A percentile compares a stretch with the other conserved stretches of the same genome.
These are phyloP conservation scores for Calosoma granatense DNA, from an alignment of 1,140 invertebrate genomes.

Conservation along the genomic window DNA sequence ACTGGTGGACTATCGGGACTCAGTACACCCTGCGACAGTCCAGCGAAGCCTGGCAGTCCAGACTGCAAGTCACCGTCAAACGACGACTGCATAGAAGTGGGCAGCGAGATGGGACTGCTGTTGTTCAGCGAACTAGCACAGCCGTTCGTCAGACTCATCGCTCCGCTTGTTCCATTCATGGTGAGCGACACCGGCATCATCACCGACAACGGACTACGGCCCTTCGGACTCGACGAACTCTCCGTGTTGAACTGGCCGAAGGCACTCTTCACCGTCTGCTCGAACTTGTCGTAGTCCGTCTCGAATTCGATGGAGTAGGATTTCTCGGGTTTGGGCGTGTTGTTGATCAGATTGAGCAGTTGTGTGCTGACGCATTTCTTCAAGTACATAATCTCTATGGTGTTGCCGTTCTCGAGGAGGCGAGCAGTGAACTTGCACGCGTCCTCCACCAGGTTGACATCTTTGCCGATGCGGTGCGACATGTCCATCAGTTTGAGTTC, in stretches of 20 bases:
- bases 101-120: slow-evolving; percentile 53
- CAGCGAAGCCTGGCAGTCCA: slow-evolving; percentile 34
- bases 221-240: slow-evolving; percentile 31
- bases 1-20: slow-evolving; percentile 35
- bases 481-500: slow-evolving; percentile 83
- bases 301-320: slow-evolving; percentile 72
- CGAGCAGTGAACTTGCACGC: slow-evolving; percentile 72
- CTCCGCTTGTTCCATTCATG: slow-evolving; percentile 13
- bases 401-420: slow-evolving; percentile 70
- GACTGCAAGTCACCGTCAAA: slow-evolving; percentile 52
- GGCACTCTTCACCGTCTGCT: slow-evolving; percentile 48
- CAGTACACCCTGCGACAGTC: slow-evolving; percentile 37
- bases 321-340: slow-evolving; percentile 66
- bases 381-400: slow-evolving; percentile 69
- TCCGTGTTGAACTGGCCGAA: slow-evolving; percentile 65
- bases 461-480: slow-evolving; percentile 64
- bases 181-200: slow-evolving; percentile 15
- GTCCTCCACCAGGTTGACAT: slow-evolving; percentile 50
- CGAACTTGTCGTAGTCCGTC: slow-evolving; percentile 69
- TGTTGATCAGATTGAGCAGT: slow-evolving; percentile 65
- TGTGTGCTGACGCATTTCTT: slow-evolving; percentile 66
- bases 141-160: slow-evolving; percentile 30
- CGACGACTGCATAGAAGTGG: slow-evolving; percentile 62
- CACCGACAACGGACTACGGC: slow-evolving; percentile 21
- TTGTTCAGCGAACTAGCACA: slow-evolving; percentile 45